These are phyloP conservation scores for Agrochola lychnidis DNA, from an alignment of 2,888 invertebrate species.

Conservation along the genomic window DNA sequence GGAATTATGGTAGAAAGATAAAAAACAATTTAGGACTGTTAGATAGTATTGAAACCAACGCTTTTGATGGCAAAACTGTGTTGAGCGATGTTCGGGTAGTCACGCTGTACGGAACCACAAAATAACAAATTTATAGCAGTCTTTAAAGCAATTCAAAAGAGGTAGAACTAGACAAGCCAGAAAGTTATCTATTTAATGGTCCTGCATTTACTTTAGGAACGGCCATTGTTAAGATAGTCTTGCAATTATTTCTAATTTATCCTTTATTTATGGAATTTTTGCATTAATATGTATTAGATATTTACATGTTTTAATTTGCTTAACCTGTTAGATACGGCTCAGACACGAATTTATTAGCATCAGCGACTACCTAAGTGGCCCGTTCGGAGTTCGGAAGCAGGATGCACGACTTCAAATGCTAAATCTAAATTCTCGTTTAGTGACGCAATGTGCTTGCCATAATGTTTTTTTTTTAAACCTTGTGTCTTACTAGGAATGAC, in stretches of 20 bases:
- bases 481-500: background rate
- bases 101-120: too few relatives aligned
- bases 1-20: background rate
- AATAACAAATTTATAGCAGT: background rate
- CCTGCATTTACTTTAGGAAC: background rate
- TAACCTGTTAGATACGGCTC: constrained; percentile 3
- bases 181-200: background rate
- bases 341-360: constrained; percentile 5
- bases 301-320: background rate
- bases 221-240: constrained; percentile 6
- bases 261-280: background rate
- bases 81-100: background rate
- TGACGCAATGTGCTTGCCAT: too few relatives aligned
- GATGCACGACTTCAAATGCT: constrained; percentile 3
- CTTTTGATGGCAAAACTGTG: background rate
- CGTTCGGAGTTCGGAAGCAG: background rate
- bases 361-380: background rate
- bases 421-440: background rate
- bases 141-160: background rate
- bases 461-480: background rate
- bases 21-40: background rate
- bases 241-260: constrained; percentile 4
- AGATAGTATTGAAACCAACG: background rate
- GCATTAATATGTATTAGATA: background rate
- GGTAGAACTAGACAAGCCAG: background rate